phyloP scores from a whole-genome alignment of 2,113 vertebrate species.

The Carassius carassius region DNA sequence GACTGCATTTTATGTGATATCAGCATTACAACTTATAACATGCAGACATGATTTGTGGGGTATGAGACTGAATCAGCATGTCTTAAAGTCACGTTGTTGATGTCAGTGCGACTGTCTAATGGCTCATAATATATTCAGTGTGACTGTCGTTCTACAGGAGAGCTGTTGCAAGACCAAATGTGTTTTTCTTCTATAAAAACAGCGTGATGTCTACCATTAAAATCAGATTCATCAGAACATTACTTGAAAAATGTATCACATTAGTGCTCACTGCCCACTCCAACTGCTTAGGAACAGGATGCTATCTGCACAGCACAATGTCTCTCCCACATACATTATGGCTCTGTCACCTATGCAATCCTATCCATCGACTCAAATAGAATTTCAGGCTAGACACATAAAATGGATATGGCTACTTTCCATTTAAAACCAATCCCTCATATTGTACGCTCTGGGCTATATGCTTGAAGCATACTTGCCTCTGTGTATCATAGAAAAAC shows the following conservation, averaged over 20 bases:
- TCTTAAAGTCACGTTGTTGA: conserved; percentile 10
- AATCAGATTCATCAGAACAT: conserved; percentile 39
- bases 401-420: conserved; percentile 12
- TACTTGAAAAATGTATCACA: conserved; percentile 27
- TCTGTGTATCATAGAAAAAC: background rate
- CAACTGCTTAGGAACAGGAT: conserved; percentile 22
- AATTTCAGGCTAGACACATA: background rate
- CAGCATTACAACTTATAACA: background rate
- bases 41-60: background rate
- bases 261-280: conserved; percentile 21
- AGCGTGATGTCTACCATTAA: conserved; percentile 38
- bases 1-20: background rate
- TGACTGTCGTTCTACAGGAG: conserved; percentile 24
- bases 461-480: background rate
- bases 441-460: background rate
- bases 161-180: conserved; percentile 11
- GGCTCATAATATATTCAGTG: conserved; percentile 26
- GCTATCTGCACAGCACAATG: conserved; percentile 22
- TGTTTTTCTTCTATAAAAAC: conserved; percentile 17
- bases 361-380: conserved; percentile 12
- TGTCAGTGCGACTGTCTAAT: conserved; percentile 38
- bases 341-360: conserved; percentile 17
- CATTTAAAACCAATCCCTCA: conserved; percentile 12
- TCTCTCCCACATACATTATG: conserved; percentile 29
- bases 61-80: conserved; percentile 36